Percentiles rank a stretch among this genome's conserved stretches.
Conservation (phyloP, 1,140 invertebrate genomes). For the Pentalonia nigronervosa region DNA sequence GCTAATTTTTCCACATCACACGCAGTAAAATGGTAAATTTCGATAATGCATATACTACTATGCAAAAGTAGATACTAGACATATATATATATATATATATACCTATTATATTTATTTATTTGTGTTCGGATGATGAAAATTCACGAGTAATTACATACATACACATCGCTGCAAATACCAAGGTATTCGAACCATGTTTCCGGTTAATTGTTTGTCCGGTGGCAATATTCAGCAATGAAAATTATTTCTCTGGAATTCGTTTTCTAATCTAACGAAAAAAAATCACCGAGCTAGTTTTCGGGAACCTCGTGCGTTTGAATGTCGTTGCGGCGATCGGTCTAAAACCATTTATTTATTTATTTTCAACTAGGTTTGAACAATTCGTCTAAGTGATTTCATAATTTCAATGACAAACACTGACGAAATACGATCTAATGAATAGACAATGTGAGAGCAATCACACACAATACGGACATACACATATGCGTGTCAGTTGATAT, state of each 20-base stretch:
- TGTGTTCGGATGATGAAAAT: constrained; percentile 3
- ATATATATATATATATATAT: not conserved
- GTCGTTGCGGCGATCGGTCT: not conserved
- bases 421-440: not conserved
- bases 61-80: not conserved
- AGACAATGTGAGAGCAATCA: not conserved
- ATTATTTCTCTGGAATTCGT: constrained; percentile 4
- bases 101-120: not conserved
- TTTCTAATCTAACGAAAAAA: not conserved
- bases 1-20: not conserved
- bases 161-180: not conserved
- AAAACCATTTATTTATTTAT: not conserved
- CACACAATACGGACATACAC: too few species aligned
- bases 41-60: not conserved
- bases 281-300: not conserved
- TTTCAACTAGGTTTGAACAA: not conserved
- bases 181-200: constrained; percentile 47
- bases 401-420: not conserved
- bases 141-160: constrained; percentile 29
- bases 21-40: not conserved
- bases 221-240: not conserved
- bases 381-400: not conserved
- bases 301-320: not conserved
- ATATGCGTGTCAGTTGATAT: not conserved
- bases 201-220: constrained; percentile 40